A percentile compares a stretch with the other conserved stretches of the same genome.
These are phyloP conservation scores for Fregetta grallaria DNA, from an alignment of 2,113 vertebrate genomes.

Conservation along the genomic window DNA sequence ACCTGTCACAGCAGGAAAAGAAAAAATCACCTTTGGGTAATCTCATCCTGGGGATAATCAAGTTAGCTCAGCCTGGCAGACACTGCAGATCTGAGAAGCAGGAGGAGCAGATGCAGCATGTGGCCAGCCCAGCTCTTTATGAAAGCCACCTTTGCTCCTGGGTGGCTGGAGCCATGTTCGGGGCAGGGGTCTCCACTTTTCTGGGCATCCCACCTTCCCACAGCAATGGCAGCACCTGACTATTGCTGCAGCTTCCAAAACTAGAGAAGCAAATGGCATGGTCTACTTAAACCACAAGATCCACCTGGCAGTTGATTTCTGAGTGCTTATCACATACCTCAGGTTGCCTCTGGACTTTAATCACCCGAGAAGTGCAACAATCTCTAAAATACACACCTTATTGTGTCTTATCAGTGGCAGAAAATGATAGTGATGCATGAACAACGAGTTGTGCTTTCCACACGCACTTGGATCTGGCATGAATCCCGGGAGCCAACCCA, in stretches of 20 bases:
- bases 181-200: neutral
- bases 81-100: neutral
- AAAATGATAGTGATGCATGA: neutral
- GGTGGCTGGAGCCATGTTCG: neutral
- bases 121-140: neutral
- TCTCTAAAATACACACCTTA: neutral
- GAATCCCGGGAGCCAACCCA: neutral
- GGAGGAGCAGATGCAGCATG: neutral
- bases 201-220: neutral
- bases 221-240: neutral
- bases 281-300: neutral
- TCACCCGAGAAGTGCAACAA: neutral
- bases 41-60: conserved; percentile 16
- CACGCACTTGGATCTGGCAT: fast-evolving
- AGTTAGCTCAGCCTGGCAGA: neutral
- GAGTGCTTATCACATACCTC: neutral
- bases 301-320: neutral
- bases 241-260: neutral
- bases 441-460: neutral
- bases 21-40: conserved; percentile 11
- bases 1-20: neutral
- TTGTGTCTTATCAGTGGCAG: neutral
- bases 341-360: neutral
- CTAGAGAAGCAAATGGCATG: neutral
- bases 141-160: neutral